These are phyloP conservation scores for Athalia cordata DNA, from an alignment of 2,888 invertebrate genomes.

Conservation along the genomic window DNA sequence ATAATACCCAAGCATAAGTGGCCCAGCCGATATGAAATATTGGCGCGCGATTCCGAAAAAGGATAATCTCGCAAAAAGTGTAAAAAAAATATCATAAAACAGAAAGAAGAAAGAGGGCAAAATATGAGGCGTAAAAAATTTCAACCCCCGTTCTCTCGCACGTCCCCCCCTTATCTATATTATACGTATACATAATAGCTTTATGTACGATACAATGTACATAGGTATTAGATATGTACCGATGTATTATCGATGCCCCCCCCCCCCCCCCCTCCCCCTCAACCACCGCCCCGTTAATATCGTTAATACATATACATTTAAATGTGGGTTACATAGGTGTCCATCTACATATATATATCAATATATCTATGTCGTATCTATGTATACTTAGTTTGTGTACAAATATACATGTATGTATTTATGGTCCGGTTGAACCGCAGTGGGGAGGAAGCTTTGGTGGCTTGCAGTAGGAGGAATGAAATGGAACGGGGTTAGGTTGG, in stretches of 20 bases:
- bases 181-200: neutral
- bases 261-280: neutral
- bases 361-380: too few relatives aligned
- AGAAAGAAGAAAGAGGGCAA: conserved; percentile 22
- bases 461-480: neutral
- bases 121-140: conserved; percentile 12
- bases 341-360: too few relatives aligned
- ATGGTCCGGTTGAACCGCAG: neutral
- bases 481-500: neutral
- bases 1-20: neutral
- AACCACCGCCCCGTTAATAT: neutral
- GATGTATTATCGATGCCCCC: neutral
- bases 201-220: neutral
- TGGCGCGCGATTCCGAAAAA: conserved; percentile 12
- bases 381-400: too few relatives aligned
- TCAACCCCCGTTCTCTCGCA: conserved; percentile 10
- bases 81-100: conserved; percentile 30
- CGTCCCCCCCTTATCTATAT: neutral
- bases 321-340: too few relatives aligned
- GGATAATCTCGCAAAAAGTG: conserved; percentile 39
- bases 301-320: neutral
- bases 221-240: neutral
- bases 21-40: neutral
- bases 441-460: neutral
- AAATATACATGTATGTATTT: neutral